A percentile compares a stretch with the other conserved stretches of the same genome.
phyloP scores from a whole-genome alignment of 2,888 invertebrate species.

The Asteroscopus sphinx region DNA sequence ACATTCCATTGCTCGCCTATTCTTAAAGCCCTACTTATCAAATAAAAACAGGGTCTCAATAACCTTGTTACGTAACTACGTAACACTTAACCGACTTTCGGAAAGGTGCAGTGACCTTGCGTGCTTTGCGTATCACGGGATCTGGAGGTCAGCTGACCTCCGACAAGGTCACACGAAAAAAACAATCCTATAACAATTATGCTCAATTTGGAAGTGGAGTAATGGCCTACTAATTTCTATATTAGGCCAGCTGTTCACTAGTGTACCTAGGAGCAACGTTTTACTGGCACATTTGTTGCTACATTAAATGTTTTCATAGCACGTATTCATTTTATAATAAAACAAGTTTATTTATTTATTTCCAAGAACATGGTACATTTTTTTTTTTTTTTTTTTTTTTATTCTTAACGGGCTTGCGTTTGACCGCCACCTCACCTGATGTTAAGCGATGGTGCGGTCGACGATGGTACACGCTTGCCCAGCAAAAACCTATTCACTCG shows the following conservation, averaged over 20 bases:
- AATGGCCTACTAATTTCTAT: background rate
- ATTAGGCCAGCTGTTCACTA: background rate
- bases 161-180: constrained; percentile 38
- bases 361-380: too few relatives aligned
- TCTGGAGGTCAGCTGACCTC: constrained; percentile 38
- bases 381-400: too few relatives aligned
- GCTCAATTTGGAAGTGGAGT: constrained; percentile 16
- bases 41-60: constrained; percentile 16
- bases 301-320: too few relatives aligned
- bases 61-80: constrained; percentile 45
- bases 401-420: too few relatives aligned
- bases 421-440: too few relatives aligned
- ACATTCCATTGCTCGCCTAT: background rate
- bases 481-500: too few relatives aligned
- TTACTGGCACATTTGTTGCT: too few relatives aligned
- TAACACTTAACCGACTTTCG: constrained; percentile 33
- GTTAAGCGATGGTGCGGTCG: too few relatives aligned
- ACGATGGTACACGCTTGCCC: too few relatives aligned
- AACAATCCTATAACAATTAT: constrained; percentile 27
- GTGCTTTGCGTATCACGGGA: constrained; percentile 46
- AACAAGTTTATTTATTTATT: too few relatives aligned
- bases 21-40: constrained; percentile 6
- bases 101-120: constrained; percentile 51
- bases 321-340: too few relatives aligned
- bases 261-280: too few relatives aligned